These are phyloP conservation scores for Stenurella melanura DNA, from an alignment of 2,888 invertebrate species.

Conservation along the genomic window DNA sequence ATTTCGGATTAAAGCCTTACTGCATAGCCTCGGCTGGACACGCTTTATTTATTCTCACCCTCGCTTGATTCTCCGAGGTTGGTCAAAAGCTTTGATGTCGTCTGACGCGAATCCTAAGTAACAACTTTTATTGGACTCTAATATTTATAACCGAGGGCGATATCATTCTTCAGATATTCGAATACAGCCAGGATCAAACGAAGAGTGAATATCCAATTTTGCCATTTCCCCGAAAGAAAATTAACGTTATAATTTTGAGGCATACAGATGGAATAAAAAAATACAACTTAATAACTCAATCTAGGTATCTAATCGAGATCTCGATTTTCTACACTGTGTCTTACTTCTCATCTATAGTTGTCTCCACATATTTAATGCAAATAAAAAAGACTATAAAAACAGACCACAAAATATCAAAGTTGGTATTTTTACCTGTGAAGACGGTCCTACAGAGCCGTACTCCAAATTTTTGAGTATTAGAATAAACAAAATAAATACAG, in stretches of 20 bases:
- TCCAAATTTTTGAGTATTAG: too few relatives aligned
- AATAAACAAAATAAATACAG: too few relatives aligned
- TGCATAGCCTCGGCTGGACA: slow-evolving; percentile 49
- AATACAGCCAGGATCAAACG: slow-evolving; percentile 27
- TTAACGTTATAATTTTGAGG: not conserved
- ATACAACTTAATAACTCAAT: too few relatives aligned
- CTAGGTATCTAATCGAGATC: too few relatives aligned
- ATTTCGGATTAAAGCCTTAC: slow-evolving; percentile 51
- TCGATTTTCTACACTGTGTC: too few relatives aligned
- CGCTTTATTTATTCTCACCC: slow-evolving; percentile 67
- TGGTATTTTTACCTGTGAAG: too few relatives aligned
- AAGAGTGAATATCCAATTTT: slow-evolving; percentile 22
- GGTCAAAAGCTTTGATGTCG: slow-evolving; percentile 69
- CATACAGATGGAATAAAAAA: too few relatives aligned
- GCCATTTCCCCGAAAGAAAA: not conserved
- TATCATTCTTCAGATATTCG: slow-evolving; percentile 18
- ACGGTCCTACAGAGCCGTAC: too few relatives aligned
- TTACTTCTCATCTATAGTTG: too few relatives aligned
- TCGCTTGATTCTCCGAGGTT: slow-evolving; percentile 52
- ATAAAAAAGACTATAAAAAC: too few relatives aligned
- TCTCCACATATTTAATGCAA: too few relatives aligned
- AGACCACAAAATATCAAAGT: too few relatives aligned
- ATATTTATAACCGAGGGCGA: slow-evolving; percentile 68
- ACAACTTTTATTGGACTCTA: slow-evolving; percentile 73
- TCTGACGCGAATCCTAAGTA: slow-evolving; percentile 72